Evolutionary conservation across 2,888 invertebrate genomes (phyloP).

Genomic region (Trichogramma evanescens): DNA sequence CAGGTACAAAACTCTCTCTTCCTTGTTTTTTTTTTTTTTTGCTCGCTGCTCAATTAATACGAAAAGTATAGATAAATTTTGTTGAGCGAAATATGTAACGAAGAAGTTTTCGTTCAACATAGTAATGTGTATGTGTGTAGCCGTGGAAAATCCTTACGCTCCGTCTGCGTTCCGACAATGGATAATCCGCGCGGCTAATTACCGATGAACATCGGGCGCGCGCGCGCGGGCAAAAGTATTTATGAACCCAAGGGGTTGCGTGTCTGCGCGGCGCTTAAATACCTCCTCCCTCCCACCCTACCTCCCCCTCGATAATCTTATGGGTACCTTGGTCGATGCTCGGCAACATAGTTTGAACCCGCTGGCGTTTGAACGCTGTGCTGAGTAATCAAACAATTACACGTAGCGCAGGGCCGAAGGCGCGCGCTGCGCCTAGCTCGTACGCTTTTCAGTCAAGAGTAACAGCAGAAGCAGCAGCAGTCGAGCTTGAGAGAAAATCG

Average conservation of each 20-base stretch:
- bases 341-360: slow-evolving; percentile 40
- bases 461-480: neutral
- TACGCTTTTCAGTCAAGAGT: neutral
- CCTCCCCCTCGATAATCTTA: slow-evolving; percentile 29
- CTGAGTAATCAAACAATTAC: slow-evolving; percentile 49
- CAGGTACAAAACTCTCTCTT: too few relatives aligned
- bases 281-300: slow-evolving; percentile 17
- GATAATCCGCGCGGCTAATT: slow-evolving; percentile 28
- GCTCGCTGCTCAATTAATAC: too few relatives aligned
- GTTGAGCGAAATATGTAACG: too few relatives aligned
- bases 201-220: slow-evolving; percentile 25
- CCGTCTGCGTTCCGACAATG: too few relatives aligned
- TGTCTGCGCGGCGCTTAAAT: too few relatives aligned
- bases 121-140: too few relatives aligned
- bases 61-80: too few relatives aligned
- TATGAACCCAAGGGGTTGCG: slow-evolving; percentile 13
- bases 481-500: slow-evolving; percentile 21
- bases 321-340: slow-evolving; percentile 25
- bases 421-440: too few relatives aligned
- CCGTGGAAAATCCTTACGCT: too few relatives aligned
- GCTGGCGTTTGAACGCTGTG: slow-evolving; percentile 39
- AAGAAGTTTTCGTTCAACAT: too few relatives aligned
- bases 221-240: slow-evolving; percentile 7
- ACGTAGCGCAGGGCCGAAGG: slow-evolving; percentile 11
- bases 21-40: too few relatives aligned